phyloP scores from a whole-genome alignment of 1,140 invertebrate genomes.

The Elysia chlorotica region DNA sequence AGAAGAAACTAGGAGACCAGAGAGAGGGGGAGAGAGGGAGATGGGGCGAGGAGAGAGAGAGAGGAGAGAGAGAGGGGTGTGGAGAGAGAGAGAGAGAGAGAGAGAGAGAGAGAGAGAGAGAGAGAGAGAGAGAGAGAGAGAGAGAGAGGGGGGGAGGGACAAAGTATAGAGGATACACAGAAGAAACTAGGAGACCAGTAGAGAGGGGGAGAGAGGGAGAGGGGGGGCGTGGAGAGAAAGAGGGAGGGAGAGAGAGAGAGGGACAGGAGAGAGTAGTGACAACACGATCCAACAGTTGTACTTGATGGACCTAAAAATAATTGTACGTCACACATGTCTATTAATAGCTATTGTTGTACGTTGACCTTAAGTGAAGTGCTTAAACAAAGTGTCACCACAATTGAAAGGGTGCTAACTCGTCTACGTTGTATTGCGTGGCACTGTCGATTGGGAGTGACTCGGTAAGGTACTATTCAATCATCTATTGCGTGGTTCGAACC shows the following conservation, averaged over 20 bases:
- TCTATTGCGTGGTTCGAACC: too few species aligned
- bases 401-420: too few species aligned
- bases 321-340: too few species aligned
- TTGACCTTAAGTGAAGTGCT: too few species aligned
- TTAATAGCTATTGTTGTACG: too few species aligned
- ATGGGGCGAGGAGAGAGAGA: neutral
- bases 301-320: too few species aligned
- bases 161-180: neutral
- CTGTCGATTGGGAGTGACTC: too few species aligned
- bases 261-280: neutral
- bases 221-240: neutral
- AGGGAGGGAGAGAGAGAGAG: neutral
- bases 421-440: too few species aligned
- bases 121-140: neutral
- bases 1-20: neutral
- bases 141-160: neutral
- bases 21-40: neutral
- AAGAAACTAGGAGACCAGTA: neutral
- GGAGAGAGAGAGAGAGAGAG: neutral
- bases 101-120: neutral
- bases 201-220: conserved; percentile 3
- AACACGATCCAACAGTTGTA: too few species aligned
- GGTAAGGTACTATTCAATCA: too few species aligned
- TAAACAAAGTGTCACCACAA: too few species aligned
- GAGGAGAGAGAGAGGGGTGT: neutral